Base-by-base conservation (phyloP, 2,888 invertebrate genomes). In the Plagodis pulveraria region DNA sequence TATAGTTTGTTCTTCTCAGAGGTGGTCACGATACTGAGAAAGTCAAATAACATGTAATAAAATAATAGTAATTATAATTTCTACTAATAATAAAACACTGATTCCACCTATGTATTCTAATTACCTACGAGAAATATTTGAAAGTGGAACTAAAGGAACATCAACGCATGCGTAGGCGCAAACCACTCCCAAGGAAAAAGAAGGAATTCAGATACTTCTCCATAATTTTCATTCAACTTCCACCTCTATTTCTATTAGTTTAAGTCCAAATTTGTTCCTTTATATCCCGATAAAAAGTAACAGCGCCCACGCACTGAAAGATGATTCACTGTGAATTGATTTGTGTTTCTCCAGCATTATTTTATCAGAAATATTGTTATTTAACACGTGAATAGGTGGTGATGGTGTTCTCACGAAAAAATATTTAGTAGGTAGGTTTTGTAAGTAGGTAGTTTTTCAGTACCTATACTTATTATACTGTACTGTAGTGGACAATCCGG, bases 291-390 rank as follows among this genome's bases (percentile, higher is more conserved):
- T 36, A 9, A 34, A 57, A 49, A 51, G 63, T 53, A 51, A 50
- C 46, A 60, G 62, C 72, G 61, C 78, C 78, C 75, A 78, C 78
- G 76, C 73, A 70, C 56, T 36, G 67, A 50, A 76, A 73, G 62
- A 72, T 74, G 76, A 77, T 69, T 68, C 68, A 66, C 59, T 65
- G 66, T 66, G 76, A 74, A 73, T 70, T 69, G 63, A 71, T 72
- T 74, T 68, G 62, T 62, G 74, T 68, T 50, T 63, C 49, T 45
- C 11, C 49, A 8, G 65, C 65, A 62, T 41, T 58, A 55, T 56
- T 55, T 60, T 69, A 69, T 69, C 69, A 62, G 51, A 61, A 52
- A 61, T 45, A 44, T 65, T 61, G 66, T 58, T 66, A 66, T 65
- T 60, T 60, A 55, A 66, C 57, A 52, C 58, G 56, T 9, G 9